These are phyloP conservation scores for Spinus pinus DNA, from an alignment of 2,797 vertebrate species.

Conservation along the genomic window DNA sequence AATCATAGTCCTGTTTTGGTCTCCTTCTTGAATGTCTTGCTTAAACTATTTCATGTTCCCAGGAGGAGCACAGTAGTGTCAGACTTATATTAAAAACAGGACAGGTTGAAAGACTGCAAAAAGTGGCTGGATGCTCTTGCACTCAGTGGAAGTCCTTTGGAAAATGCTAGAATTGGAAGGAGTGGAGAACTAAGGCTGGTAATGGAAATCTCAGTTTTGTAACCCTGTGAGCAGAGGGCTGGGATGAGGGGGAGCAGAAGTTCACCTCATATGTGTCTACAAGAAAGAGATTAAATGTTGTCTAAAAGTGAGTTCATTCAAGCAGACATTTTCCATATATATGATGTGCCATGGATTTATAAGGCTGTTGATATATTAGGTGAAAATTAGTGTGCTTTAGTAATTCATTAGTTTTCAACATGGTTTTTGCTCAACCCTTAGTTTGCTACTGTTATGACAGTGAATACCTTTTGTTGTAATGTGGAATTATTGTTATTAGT, in stretches of 20 bases:
- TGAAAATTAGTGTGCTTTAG: neutral
- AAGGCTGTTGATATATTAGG: neutral
- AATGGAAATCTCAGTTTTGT: neutral
- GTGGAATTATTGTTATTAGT: neutral
- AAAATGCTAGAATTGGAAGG: neutral
- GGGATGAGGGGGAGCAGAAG: neutral
- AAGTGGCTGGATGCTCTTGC: neutral
- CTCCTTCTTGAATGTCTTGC: neutral
- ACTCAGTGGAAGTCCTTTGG: neutral
- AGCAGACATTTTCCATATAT: neutral
- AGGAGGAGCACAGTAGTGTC: neutral
- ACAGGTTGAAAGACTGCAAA: neutral
- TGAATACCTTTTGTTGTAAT: neutral
- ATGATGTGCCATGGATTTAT: neutral
- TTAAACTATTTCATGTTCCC: neutral
- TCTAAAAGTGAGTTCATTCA: neutral
- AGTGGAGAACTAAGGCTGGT: neutral
- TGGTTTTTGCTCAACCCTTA: neutral
- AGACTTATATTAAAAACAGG: neutral
- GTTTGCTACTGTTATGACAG: neutral
- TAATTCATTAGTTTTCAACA: neutral
- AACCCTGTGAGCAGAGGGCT: neutral
- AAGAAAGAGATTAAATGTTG: neutral
- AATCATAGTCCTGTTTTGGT: neutral
- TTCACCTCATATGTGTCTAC: rapidly evolving